Conservation (phyloP, 2,888 invertebrate species). For the Lottia scabra region DNA sequence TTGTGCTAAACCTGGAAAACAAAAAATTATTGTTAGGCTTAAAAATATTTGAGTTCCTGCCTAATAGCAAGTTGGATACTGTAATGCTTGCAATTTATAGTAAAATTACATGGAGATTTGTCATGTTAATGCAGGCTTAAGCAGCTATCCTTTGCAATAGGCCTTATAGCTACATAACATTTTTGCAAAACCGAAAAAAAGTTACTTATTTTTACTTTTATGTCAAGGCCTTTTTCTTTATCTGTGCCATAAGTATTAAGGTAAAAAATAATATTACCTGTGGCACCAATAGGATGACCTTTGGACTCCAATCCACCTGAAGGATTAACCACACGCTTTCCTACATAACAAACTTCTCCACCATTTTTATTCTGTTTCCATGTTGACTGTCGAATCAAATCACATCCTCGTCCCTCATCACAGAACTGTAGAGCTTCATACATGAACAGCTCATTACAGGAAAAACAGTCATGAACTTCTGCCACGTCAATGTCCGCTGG, state of each 20-base stretch:
- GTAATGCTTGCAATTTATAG: no score
- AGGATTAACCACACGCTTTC: slow-evolving; percentile 96
- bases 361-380: slow-evolving; percentile 52
- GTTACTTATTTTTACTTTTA: no score
- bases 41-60: no score
- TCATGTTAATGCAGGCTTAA: no score
- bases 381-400: slow-evolving; percentile 45
- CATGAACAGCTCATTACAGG: slow-evolving; percentile 95
- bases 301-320: slow-evolving; percentile 98
- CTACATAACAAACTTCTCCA: slow-evolving; percentile 80
- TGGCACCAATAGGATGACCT: slow-evolving; percentile 97
- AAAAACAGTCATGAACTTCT: slow-evolving; percentile 93
- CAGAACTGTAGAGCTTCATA: slow-evolving; percentile 86
- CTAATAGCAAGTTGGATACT: no score
- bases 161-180: no score
- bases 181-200: no score
- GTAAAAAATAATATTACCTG: slow-evolving; percentile 73
- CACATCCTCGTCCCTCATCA: slow-evolving; percentile 43
- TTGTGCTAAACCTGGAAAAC: slow-evolving; percentile 79
- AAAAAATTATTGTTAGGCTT: neutral
- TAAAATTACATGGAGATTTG: no score
- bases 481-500: slow-evolving; percentile 50
- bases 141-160: no score
- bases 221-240: no score
- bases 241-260: neutral